phyloP scores from a whole-genome alignment of 1,140 invertebrate species.

The Leptinotarsa lineolata region DNA sequence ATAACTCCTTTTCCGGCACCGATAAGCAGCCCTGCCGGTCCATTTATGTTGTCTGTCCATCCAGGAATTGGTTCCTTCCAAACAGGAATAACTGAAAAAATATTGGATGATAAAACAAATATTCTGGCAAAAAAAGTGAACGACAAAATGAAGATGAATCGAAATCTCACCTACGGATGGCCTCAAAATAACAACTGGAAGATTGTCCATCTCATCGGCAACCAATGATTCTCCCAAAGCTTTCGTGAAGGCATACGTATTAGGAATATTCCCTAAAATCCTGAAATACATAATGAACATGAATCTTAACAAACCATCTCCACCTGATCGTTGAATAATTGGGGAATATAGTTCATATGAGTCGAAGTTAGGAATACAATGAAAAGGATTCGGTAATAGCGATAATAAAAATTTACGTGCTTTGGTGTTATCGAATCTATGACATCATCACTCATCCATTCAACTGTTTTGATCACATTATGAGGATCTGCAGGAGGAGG shows the following conservation, averaged over 20 bases:
- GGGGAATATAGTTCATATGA: background rate
- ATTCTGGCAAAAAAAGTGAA: background rate
- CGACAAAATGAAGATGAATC: background rate
- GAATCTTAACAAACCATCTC: no score
- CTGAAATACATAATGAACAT: slow-evolving; percentile 49
- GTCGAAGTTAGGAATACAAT: no score
- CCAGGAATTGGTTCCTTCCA: slow-evolving; percentile 81
- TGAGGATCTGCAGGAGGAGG: slow-evolving; percentile 71
- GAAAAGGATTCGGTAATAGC: no score
- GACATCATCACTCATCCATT: slow-evolving; percentile 69
- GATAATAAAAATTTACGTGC: background rate
- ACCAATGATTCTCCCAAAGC: slow-evolving; percentile 82
- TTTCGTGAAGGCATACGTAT: slow-evolving; percentile 93
- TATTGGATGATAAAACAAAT: background rate
- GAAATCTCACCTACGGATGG: slow-evolving; percentile 79
- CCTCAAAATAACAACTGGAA: slow-evolving; percentile 86
- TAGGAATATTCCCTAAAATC: slow-evolving; percentile 81
- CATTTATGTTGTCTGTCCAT: slow-evolving; percentile 95
- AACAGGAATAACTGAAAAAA: slow-evolving; percentile 69
- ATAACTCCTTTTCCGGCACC: slow-evolving; percentile 85
- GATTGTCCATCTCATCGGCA: slow-evolving; percentile 71
- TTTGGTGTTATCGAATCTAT: slow-evolving; percentile 44
- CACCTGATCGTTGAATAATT: no score
- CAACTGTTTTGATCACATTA: slow-evolving; percentile 69
- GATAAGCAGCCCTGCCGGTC: slow-evolving; percentile 78